Evolutionary conservation across 2,113 vertebrate species (phyloP), one percentile per base, ranked within the genome.

Genomic region (Riparia riparia): DNA sequence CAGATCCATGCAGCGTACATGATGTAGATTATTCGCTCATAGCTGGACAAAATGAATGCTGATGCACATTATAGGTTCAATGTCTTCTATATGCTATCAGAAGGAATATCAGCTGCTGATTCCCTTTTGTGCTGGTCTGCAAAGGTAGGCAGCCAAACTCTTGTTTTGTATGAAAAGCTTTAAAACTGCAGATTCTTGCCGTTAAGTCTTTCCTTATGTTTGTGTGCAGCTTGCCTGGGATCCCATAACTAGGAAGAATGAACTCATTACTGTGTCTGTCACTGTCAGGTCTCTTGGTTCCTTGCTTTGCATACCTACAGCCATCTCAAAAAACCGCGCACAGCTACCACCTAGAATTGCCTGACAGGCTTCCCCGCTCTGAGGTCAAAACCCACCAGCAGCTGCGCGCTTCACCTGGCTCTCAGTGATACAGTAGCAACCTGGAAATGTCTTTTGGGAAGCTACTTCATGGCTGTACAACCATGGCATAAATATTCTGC

Each of bases 401-500:
- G 37, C 37, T 7, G 1, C 1, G 10, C 10, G 20, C 53, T 42
- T 63, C 74, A 32, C 8, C 22, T 24, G 53, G 63, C 64, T 82
- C 53, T 32, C 83, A 72, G 49, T 0, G 6, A 49, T 5, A 58
- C 21, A 49, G 31, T 12, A 69, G 44, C 53, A 57, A 76, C 31
- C 7, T 32, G 34, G 15, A 61, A 28, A 29, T 47, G 5, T 26
- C 53, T 74, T 65, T n/a, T 44, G 39, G 20, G 53, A 85, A 81
- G 37, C 42, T 42, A 21, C 17, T 87, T 57, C 5, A 2, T 14
- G 53, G 17, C 31, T 17, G 17, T 31, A 47, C 13, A 63, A 49
- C 31, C 31, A n/a, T 3, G 2, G 42, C 1, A 3, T 6, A 57
- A 5, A 16, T 21, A 61, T 11, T 21, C 37, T 68, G 19, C n/a